Conservation (phyloP, 2,113 vertebrate genomes). For the Trematocara zebra region DNA sequence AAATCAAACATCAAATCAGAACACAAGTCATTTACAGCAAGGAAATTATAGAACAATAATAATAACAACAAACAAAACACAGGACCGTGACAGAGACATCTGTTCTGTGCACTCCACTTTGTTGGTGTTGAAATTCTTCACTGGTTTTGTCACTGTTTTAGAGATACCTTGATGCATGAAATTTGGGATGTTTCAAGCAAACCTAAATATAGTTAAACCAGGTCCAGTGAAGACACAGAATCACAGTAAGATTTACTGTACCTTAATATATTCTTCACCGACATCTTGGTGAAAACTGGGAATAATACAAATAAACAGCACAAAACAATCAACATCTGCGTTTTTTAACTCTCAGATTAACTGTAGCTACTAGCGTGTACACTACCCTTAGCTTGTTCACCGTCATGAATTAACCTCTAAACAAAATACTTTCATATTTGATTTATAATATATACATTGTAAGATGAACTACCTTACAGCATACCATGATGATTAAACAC, state of each 20-base stretch:
- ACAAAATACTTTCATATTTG: neutral
- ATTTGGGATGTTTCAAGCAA: too few species aligned
- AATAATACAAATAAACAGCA: neutral
- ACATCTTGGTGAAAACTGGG: neutral
- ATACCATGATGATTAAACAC: neutral
- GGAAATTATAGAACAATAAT: too few species aligned
- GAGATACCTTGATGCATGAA: neutral
- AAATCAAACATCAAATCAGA: too few species aligned
- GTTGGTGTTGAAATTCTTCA: neutral
- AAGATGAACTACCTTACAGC: neutral
- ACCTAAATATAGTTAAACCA: too few species aligned
- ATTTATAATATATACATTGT: neutral
- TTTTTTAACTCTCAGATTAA: neutral
- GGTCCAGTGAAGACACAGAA: neutral
- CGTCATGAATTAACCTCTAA: neutral
- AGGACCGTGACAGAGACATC: neutral
- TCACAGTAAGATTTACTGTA: neutral
- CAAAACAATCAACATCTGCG: neutral
- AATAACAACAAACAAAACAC: too few species aligned
- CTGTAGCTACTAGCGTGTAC: neutral
- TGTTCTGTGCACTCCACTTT: neutral
- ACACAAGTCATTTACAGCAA: too few species aligned
- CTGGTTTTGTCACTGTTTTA: neutral
- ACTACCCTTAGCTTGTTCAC: neutral
- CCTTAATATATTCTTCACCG: neutral